A percentile compares a stretch with the other conserved stretches of the same genome.
Evolutionary conservation across 2,888 invertebrate genomes (phyloP).

Genomic region (Folsomia manolachei): DNA sequence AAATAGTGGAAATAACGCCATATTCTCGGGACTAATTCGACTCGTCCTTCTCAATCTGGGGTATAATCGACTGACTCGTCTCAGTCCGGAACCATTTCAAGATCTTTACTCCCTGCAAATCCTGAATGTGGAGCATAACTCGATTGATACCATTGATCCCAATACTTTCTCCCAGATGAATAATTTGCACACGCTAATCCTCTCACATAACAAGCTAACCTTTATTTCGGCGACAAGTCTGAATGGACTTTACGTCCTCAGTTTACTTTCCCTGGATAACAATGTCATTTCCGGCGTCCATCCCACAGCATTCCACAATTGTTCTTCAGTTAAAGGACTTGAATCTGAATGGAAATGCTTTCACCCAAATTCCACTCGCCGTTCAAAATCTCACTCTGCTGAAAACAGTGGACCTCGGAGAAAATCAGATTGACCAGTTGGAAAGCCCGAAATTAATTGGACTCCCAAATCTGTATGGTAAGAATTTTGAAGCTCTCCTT

Average conservation of each 20-base stretch:
- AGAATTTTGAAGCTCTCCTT: too few species aligned
- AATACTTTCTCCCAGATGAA: constrained; percentile 88
- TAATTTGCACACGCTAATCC: constrained; percentile 81
- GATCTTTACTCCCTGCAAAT: constrained; percentile 82
- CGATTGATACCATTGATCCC: constrained; percentile 76
- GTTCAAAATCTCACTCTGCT: constrained; percentile 80
- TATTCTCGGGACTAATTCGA: constrained; percentile 82
- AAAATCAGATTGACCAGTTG: constrained; percentile 78
- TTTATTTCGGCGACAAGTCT: constrained; percentile 81
- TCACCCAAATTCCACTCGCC: constrained; percentile 76
- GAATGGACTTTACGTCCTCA: constrained; percentile 82
- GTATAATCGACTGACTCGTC: constrained; percentile 70
- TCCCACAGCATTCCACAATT: constrained; percentile 83
- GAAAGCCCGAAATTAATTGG: constrained; percentile 66
- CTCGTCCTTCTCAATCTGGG: constrained; percentile 82
- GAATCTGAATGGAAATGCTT: constrained; percentile 81
- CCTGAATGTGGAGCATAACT: constrained; percentile 79
- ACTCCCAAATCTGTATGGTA: constrained; percentile 78
- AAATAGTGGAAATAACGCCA: constrained; percentile 53
- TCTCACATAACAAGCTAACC: constrained; percentile 80
- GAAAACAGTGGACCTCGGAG: constrained; percentile 83
- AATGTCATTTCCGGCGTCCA: constrained; percentile 80
- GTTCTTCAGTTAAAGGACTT: constrained; percentile 83
- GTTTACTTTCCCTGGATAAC: constrained; percentile 78
- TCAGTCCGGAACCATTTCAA: constrained; percentile 79